Base-by-base conservation (phyloP, 2,113 vertebrate species). In the Triplophysa tibetana region DNA sequence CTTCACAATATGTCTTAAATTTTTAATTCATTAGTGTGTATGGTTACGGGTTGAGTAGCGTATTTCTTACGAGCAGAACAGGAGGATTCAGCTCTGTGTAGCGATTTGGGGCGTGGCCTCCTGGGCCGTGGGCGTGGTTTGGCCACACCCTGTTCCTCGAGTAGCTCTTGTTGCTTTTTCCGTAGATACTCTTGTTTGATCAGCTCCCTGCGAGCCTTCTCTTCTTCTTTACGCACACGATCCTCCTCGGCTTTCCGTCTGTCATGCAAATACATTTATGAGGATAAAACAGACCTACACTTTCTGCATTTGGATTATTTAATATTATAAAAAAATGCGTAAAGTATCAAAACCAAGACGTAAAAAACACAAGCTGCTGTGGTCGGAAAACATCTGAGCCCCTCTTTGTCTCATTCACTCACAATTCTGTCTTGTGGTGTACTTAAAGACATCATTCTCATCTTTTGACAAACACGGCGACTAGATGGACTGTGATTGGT, bases 191-290 rank as follows among this genome's bases (percentile, higher is more conserved):
- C 97, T 85, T 99, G 96, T 78, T 98, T 99, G 61, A 99, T 99
- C 0, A 99, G 92, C 16, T 99, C 97, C 21, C 96, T 89, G 0
- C 97, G 90, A 0, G 96, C 95, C 82, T 97, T 98, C 87, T 99
- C 97, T 52, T 99, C 97, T 6, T 99, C 97, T 62, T 99, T 99
- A 54, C 96, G 94, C 78, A 97, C 81, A 0, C 97, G 92, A 0
- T 98, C 97, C 75, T 98, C 97, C 76, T 99, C 97, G 0, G 97
- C 96, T 85, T 97, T 98, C 1, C 96, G 96, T 38, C 97, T 99
- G 80, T 12, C 63, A 67, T 4, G 19, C 7, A 56, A 16, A 54
- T 56, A 8, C 8, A 56, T 19, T 19, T 17, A 7, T 19, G 52
- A 69, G 3, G 16, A 19, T 4, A 23, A 63, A 10, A 26, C 7